phyloP scores from a whole-genome alignment of 2,888 invertebrate genomes.

The Tineola bisselliella region DNA sequence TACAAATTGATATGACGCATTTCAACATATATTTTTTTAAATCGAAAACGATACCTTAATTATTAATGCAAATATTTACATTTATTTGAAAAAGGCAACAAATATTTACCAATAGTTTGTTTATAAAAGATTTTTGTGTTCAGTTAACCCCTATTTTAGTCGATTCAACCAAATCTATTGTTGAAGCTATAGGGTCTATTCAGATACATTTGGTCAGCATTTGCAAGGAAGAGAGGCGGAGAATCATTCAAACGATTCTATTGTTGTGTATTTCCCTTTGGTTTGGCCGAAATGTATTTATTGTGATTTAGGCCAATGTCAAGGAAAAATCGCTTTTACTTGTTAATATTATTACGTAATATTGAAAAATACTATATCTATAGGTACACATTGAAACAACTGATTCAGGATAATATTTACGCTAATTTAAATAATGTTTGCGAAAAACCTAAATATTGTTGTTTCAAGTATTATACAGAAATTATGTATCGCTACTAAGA shows the following conservation, averaged over 20 bases:
- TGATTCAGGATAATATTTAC: no score
- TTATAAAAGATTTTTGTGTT: slow-evolving; percentile 38
- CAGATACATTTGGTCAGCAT: slow-evolving; percentile 25
- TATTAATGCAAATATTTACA: no score
- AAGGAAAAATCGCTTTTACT: background rate
- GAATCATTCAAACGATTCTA: slow-evolving; percentile 58
- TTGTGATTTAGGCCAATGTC: slow-evolving; percentile 34
- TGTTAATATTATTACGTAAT: no score
- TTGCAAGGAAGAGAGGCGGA: slow-evolving; percentile 32
- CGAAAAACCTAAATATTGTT: no score
- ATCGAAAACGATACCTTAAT: no score
- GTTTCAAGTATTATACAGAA: no score
- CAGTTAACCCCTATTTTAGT: slow-evolving; percentile 31
- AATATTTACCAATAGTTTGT: slow-evolving; percentile 25
- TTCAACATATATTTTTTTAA: no score
- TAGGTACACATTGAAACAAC: no score
- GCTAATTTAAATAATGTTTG: no score
- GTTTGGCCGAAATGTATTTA: slow-evolving; percentile 30
- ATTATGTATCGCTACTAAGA: no score
- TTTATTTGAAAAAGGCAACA: background rate
- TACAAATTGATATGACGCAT: no score
- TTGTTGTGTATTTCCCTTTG: slow-evolving; percentile 49
- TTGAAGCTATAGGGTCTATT: slow-evolving; percentile 43
- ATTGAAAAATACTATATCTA: no score
- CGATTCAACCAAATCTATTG: slow-evolving; percentile 30